These are phyloP conservation scores for Callorhinus ursinus DNA, from an alignment of 2,113 vertebrate species.

Conservation along the genomic window DNA sequence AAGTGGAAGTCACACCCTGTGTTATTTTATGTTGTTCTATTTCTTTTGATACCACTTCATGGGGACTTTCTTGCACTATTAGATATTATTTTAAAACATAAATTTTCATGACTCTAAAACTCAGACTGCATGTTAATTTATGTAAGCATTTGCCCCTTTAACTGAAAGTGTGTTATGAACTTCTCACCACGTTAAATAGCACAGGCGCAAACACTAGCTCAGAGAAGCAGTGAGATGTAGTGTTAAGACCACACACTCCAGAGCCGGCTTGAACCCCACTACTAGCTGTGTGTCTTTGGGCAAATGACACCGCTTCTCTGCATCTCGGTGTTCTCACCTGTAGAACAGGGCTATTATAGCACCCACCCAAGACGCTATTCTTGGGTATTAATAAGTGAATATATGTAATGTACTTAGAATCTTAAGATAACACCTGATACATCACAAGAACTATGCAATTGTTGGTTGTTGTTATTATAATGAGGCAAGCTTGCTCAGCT, in stretches of 20 bases:
- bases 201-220: background rate
- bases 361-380: background rate
- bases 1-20: too few species aligned
- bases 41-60: background rate
- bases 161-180: background rate
- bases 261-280: background rate
- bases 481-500: background rate
- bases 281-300: background rate
- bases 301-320: background rate
- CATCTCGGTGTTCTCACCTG: background rate
- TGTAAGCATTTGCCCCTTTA: background rate
- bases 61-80: background rate
- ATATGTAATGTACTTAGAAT: background rate
- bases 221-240: background rate
- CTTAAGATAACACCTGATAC: background rate
- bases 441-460: fast-evolving
- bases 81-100: background rate
- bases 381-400: background rate
- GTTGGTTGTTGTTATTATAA: background rate
- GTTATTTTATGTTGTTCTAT: background rate
- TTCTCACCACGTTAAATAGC: background rate
- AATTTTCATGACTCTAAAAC: background rate
- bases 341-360: background rate
- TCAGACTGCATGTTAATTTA: background rate
- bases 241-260: too few species aligned